Base-by-base conservation (phyloP, 2,797 vertebrate genomes). In the Aselliscus stoliczkanus region DNA sequence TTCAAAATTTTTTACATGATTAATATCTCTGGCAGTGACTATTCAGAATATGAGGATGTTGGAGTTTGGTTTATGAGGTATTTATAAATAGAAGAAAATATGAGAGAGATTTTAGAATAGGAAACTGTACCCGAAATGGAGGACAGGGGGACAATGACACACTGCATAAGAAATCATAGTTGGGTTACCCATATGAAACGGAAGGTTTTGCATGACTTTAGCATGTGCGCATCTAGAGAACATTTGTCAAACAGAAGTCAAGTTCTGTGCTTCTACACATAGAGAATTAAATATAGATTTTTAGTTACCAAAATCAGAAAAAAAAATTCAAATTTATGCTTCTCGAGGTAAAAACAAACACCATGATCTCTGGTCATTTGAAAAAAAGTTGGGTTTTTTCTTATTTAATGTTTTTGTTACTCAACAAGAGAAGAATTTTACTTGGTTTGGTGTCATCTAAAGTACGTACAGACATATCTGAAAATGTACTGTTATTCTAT, bases 211-310 rank as follows among this genome's bases (percentile, higher is more conserved):
- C 64, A 58, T 72, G 47, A 79, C 84, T 79, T 93, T 29, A 50
- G 25, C 67, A 75, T 15, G 47, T 27, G 10, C 20, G 9, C 25
- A 44, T 18, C n/a, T 17, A 93, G 18, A 62, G 27, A 85, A 73
- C 54, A 88, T 84, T 84, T 60, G 56, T 56, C 85, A 79, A 76
- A 62, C 7, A 62, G 23, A 83, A 88, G 69, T 60, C 39, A 90
- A 86, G 14, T 60, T 79, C 58, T 87, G 25, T 69, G 52, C 18
- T 44, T 83, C 62, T 56, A 62, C 21, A 88, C 14, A 70, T 2
- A 69, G 52, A 39, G 23, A 83, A 25, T 93, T 90, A 87, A 52
- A 67, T 86, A 81, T 62, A 90, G n/a, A 93, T 88, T 62, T 92
- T 77, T 83, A 42, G 18, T 50, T 62, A 52, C 5, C 13, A 92